These are phyloP conservation scores for Schizopygopsis pylzovi DNA, from an alignment of 2,797 vertebrate species.

Conservation along the genomic window DNA sequence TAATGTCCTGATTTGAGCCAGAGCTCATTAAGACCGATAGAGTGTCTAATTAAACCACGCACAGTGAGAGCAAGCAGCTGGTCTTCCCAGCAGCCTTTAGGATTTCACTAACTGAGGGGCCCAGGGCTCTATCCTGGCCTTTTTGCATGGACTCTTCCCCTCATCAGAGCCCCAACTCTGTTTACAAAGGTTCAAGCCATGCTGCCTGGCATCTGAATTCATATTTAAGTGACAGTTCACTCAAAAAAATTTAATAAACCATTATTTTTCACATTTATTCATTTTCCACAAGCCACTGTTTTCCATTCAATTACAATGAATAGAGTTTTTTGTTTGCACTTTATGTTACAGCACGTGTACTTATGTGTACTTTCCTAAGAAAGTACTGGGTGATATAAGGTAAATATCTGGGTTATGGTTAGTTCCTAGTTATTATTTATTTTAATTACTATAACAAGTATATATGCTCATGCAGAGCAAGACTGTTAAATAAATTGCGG, in stretches of 20 bases:
- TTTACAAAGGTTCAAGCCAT: constrained; percentile 21
- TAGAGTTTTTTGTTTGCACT: background rate
- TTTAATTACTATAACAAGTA: background rate
- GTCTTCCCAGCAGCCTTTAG: constrained; percentile 27
- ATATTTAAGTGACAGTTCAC: background rate
- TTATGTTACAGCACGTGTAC: background rate
- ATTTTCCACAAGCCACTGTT: background rate
- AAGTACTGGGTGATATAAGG: background rate
- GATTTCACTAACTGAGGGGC: constrained; percentile 24
- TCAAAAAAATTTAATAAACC: background rate
- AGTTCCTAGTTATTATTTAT: background rate
- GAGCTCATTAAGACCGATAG: constrained; percentile 40
- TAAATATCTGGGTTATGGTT: background rate
- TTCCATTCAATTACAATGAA: background rate
- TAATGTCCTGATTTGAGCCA: constrained; percentile 38
- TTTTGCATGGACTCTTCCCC: constrained; percentile 2
- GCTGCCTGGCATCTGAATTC: background rate
- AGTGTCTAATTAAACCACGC: constrained; percentile 43
- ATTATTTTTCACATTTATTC: background rate
- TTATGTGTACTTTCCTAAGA: background rate
- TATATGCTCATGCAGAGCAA: background rate
- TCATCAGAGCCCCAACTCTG: constrained; percentile 11
- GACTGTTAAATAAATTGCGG: background rate
- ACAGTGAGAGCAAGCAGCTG: constrained; percentile 38
- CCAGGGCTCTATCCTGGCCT: background rate